Evolutionary conservation across 2,113 vertebrate species (phyloP), one percentile per base, ranked within the genome.

Genomic region (Psettodes erumei): DNA sequence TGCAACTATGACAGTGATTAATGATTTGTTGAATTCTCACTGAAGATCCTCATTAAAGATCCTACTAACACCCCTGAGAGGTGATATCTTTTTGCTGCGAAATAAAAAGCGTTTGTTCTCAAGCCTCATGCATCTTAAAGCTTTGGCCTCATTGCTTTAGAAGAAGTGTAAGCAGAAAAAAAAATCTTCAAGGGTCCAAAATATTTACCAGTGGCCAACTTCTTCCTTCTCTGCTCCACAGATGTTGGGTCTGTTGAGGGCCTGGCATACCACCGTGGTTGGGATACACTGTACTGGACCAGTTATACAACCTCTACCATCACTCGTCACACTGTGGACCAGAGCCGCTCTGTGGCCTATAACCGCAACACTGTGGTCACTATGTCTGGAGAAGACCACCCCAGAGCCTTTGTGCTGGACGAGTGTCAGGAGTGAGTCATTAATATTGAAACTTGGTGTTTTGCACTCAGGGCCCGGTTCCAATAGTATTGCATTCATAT

Each of bases 251-350:
- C 98, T 0, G 97, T 99, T 77, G 98, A 99, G 88, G 98, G 98
- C n/a, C 91, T 99, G 90, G 96, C 98, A 0, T 99, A 99, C 90
- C 97, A 99, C 89, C 94, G 96, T 0, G 95, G 93, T 76, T 99
- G 98, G 98, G 98, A 99, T 68, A 96, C 97, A 0, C 94, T 99
- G 6, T 99, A 98, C 91, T 99, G 97, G 98, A 99, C 97, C 0
- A 99, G 98, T 90, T 99, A 98, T 83, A 98, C 98, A 15, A 98
- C 98, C 0, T 98, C 97, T 85, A 98, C 98, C 90, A 98, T 98
- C 85, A 96, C 96, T 9, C 95, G 98, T 9, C 98, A 99, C 92
- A 98, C 97, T 0, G 96, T 99, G 89, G 96, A 98, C 90, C 98
- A 98, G 93, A 95, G 91, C 64, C 96, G 95, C 10, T 53, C 90